Conservation (phyloP, 2,113 vertebrate genomes). For the Rhinoderma darwinii region DNA sequence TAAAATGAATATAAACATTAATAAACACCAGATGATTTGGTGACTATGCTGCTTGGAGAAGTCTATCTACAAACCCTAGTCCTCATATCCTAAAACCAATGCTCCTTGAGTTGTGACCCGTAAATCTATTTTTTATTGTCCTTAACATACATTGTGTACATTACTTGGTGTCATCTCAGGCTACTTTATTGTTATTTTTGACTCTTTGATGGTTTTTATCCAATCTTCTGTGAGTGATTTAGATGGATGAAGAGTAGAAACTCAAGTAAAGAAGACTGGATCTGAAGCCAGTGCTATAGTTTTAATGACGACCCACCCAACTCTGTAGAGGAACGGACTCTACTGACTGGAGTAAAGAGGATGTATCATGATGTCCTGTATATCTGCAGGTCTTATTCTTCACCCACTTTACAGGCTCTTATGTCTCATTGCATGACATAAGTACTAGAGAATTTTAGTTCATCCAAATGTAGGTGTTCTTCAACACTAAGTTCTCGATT, state of each 20-base stretch:
- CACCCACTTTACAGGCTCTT: background rate
- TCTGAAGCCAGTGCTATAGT: slow-evolving; percentile 20
- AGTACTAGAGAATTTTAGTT: slow-evolving; percentile 13
- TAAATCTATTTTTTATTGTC: background rate
- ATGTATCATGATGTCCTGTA: background rate
- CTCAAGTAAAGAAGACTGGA: slow-evolving; percentile 21
- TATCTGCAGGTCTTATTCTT: background rate
- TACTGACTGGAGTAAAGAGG: background rate
- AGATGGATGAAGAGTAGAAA: background rate
- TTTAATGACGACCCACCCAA: slow-evolving; percentile 20
- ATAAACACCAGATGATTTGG: slow-evolving; percentile 31
- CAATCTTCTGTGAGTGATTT: background rate
- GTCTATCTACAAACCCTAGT: background rate
- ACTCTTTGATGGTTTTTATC: background rate
- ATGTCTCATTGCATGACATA: background rate
- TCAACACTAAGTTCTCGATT: background rate
- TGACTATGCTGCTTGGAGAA: slow-evolving; percentile 14
- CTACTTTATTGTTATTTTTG: background rate
- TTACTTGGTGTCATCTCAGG: background rate
- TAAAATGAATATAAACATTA: slow-evolving; percentile 48
- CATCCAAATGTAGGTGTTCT: slow-evolving; percentile 2
- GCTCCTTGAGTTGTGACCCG: background rate
- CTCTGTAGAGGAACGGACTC: background rate
- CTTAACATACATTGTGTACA: background rate
- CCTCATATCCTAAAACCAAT: background rate